Evolutionary conservation across 2,113 vertebrate genomes (phyloP), one percentile per base, ranked within the genome.

Genomic region (Elephantulus edwardii): DNA sequence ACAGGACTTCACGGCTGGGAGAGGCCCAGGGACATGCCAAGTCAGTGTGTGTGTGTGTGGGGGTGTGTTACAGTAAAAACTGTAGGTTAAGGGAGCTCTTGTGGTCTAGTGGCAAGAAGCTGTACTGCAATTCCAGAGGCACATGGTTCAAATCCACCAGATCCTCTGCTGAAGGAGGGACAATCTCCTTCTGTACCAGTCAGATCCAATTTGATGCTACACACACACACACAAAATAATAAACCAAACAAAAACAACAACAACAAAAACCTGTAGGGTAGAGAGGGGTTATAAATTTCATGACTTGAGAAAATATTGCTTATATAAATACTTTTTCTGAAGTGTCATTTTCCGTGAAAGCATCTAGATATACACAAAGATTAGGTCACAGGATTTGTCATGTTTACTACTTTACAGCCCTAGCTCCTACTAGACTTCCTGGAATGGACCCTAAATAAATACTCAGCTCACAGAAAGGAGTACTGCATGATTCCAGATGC

Each of bases 321-420:
- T 68, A 48, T 50, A 75, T 40, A 90, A 76, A 89, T 58, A 14
- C 35, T 4, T 35, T 86, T 74, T 76, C 44, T 3, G 79, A 96
- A 85, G 38, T n/a, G 13, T 8, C 44, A 64, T 60, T 75, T 92
- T 74, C 50, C 46, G 50, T 38, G 88, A 78, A 38, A 56, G 26
- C 46, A 71, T 19, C 46, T 78, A 85, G 66, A 75, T 30, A 82
- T 19, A n/a, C 14, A 89, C 42, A 86, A 86, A 62, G 89, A 89
- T 38, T 38, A 89, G 82, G 9, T 76, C 50, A 50, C 75, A 40
- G 70, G 50, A 50, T 24, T 17, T 70, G 33, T 84, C 7, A 0
- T n/a, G 40, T 35, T 85, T 44, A 64, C 44, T 0, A 3, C 9
- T 48, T 20, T 12, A 50, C 4, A 5, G 2, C 14, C 7, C n/a